A percentile compares a stretch with the other conserved stretches of the same genome.
Evolutionary conservation across 2,113 vertebrate species (phyloP).

Genomic region (Clarias gariepinus): DNA sequence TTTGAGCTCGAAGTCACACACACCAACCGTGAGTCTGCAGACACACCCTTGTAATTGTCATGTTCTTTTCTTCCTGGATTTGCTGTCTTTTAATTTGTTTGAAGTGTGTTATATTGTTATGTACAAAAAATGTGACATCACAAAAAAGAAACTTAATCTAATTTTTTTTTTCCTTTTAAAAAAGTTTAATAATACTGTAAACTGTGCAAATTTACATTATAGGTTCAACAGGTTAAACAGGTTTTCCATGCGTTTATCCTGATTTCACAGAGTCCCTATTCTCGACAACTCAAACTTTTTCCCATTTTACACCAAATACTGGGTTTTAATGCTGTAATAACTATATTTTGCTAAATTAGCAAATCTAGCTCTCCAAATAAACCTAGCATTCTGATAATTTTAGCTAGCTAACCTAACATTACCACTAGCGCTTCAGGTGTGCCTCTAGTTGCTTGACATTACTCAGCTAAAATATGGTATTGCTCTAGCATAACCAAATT

Average conservation of each 20-base stretch:
- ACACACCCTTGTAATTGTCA: too few relatives aligned
- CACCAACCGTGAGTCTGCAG: background rate
- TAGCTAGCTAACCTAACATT: background rate
- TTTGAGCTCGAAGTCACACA: background rate
- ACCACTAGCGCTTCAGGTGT: too few relatives aligned
- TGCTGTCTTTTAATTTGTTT: background rate
- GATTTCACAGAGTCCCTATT: background rate
- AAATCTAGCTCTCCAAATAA: background rate
- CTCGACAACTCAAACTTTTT: background rate
- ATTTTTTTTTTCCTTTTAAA: background rate
- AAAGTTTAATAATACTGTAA: background rate
- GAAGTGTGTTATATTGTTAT: background rate
- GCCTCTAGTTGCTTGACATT: background rate
- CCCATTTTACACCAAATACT: background rate
- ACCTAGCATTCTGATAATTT: background rate
- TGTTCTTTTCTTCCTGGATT: background rate
- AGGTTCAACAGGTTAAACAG: background rate
- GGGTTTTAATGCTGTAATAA: background rate
- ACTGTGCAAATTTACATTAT: background rate
- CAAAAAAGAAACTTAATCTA: background rate
- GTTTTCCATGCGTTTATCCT: background rate
- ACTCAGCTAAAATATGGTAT: background rate
- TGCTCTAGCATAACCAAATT: background rate
- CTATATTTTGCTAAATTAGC: background rate
- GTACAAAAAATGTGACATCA: conserved; percentile 9